Evolutionary conservation across 2,888 invertebrate genomes (phyloP).

Genomic region (Polyploca ridens): DNA sequence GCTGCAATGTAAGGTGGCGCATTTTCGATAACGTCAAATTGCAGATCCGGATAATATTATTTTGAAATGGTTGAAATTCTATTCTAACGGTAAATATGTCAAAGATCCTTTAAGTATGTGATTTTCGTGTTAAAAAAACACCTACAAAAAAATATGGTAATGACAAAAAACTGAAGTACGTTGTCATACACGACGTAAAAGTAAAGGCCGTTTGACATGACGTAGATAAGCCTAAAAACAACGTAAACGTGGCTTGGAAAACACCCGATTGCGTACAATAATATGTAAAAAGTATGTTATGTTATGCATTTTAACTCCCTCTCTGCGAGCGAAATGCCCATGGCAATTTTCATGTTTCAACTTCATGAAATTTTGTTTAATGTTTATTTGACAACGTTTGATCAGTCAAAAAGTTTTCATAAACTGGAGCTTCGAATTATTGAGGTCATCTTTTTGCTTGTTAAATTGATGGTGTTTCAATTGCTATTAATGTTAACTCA

Average conservation of each 20-base stretch:
- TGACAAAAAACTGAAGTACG: too few relatives aligned
- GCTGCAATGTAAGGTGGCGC: conserved; percentile 19
- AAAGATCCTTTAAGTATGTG: too few relatives aligned
- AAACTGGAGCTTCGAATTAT: not conserved
- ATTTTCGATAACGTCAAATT: not conserved
- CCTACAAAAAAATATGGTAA: not conserved
- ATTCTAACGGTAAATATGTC: too few relatives aligned
- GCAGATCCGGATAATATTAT: not conserved
- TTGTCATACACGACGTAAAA: not conserved
- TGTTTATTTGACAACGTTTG: conserved; percentile 8
- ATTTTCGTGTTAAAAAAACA: not conserved
- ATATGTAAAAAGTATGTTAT: not conserved
- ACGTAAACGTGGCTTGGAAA: too few relatives aligned
- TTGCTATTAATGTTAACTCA: too few relatives aligned
- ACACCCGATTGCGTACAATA: not conserved
- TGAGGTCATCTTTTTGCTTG: not conserved
- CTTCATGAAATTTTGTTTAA: conserved; percentile 9
- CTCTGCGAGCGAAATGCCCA: not conserved
- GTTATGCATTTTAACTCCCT: not conserved
- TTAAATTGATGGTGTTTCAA: too few relatives aligned
- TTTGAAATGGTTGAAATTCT: not conserved
- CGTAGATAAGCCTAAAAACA: not conserved
- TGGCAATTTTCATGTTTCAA: conserved; percentile 4
- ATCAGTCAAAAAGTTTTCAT: not conserved
- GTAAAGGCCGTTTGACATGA: not conserved